phyloP scores from a whole-genome alignment of 2,888 invertebrate species.

The Rhagonycha lutea region DNA sequence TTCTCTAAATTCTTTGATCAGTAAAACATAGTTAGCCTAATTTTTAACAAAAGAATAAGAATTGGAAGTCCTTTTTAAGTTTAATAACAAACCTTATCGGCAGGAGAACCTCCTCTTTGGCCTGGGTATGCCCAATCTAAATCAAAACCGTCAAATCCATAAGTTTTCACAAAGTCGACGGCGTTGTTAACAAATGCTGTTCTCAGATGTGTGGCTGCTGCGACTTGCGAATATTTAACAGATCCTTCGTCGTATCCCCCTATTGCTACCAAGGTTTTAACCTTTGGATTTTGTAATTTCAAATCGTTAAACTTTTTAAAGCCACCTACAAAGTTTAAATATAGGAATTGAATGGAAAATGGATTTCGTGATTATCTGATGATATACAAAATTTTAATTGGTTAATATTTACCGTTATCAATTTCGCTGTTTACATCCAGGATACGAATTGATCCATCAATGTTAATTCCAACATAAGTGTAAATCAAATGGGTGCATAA shows the following conservation, averaged over 20 bases:
- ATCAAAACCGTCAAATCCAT: slow-evolving; percentile 73
- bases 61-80: not conserved
- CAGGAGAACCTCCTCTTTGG: slow-evolving; percentile 56
- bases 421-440: slow-evolving; percentile 66
- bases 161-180: slow-evolving; percentile 58
- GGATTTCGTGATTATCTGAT: too few relatives aligned
- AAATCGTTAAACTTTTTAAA: slow-evolving; percentile 60
- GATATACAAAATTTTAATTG: too few relatives aligned
- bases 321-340: slow-evolving; percentile 50
- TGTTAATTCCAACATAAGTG: slow-evolving; percentile 69
- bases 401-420: slow-evolving; percentile 59
- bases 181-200: too few relatives aligned
- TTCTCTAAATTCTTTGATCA: too few relatives aligned
- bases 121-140: slow-evolving; percentile 76
- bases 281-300: slow-evolving; percentile 57
- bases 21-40: slow-evolving; percentile 36
- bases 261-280: slow-evolving; percentile 66
- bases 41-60: not conserved
- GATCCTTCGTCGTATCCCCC: slow-evolving; percentile 70
- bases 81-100: slow-evolving; percentile 43
- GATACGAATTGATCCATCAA: slow-evolving; percentile 56
- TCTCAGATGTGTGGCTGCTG: slow-evolving; percentile 54
- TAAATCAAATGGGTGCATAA: slow-evolving; percentile 81
- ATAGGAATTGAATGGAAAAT: not conserved
- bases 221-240: slow-evolving; percentile 52